Evolutionary conservation across 2,113 vertebrate genomes (phyloP).

Genomic region (Deroptyus accipitrinus): DNA sequence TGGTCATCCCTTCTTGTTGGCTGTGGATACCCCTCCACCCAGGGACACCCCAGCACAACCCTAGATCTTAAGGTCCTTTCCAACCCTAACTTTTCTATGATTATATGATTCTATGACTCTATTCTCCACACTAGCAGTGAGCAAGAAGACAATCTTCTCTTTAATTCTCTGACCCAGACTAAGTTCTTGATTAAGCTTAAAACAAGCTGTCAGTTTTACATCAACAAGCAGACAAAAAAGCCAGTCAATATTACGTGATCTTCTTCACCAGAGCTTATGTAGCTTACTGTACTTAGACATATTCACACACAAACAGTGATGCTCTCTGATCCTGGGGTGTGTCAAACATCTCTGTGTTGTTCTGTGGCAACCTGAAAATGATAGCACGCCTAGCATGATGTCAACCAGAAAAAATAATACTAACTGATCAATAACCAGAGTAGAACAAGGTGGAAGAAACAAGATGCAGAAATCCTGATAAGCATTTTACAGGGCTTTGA

Average conservation of each 20-base stretch:
- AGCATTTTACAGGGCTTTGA: background rate
- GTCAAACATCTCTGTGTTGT: background rate
- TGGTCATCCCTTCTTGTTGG: accelerated
- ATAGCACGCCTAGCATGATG: background rate
- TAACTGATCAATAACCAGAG: background rate
- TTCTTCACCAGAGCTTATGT: background rate
- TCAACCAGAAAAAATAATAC: background rate
- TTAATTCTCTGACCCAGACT: background rate
- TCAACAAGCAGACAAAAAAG: background rate
- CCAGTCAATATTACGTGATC: background rate
- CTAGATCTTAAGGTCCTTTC: background rate
- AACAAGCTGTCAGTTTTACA: background rate
- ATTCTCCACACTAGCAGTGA: background rate
- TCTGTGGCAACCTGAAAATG: background rate
- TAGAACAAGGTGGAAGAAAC: background rate
- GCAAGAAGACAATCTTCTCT: background rate
- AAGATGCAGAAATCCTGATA: background rate
- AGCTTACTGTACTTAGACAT: background rate
- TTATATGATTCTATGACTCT: too few species aligned
- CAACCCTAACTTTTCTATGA: too few species aligned
- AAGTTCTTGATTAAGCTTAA: background rate
- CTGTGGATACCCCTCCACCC: background rate
- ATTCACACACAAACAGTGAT: background rate
- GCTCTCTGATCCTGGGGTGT: background rate
- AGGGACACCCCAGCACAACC: background rate